These are phyloP conservation scores for Nothoprocta pentlandii DNA, from an alignment of 2,113 vertebrate species.

Conservation along the genomic window DNA sequence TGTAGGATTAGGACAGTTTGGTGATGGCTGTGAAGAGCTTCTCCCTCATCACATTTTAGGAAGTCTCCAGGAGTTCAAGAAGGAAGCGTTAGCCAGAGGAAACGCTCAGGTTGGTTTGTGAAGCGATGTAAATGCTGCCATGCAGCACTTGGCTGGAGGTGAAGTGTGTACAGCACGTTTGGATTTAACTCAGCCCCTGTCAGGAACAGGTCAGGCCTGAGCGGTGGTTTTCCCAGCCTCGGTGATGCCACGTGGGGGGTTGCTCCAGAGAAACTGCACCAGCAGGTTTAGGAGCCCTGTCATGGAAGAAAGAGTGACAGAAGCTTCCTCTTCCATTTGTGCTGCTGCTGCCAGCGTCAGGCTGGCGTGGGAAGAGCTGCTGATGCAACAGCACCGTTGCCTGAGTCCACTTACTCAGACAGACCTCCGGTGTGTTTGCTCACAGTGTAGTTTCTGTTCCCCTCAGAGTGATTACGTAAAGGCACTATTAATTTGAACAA, in stretches of 20 bases:
- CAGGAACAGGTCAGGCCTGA: neutral
- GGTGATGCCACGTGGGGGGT: neutral
- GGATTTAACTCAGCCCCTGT: neutral
- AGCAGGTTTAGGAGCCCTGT: slow-evolving; percentile 29
- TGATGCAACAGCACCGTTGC: neutral
- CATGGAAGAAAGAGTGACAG: neutral
- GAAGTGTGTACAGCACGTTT: neutral
- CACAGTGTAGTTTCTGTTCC: neutral
- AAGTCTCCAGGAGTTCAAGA: slow-evolving; percentile 85
- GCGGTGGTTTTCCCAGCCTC: slow-evolving; percentile 22
- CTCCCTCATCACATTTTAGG: slow-evolving; percentile 92
- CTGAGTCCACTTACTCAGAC: neutral
- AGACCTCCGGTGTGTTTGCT: neutral
- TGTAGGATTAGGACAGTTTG: slow-evolving; percentile 70
- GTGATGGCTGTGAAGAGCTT: slow-evolving; percentile 77
- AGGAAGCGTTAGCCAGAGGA: slow-evolving; percentile 82
- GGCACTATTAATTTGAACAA: neutral
- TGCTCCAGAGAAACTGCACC: neutral
- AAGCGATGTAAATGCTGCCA: neutral
- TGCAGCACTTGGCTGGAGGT: neutral
- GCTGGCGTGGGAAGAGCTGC: neutral
- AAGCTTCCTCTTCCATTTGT: neutral
- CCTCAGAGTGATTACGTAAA: neutral
- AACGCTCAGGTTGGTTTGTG: slow-evolving; percentile 79
- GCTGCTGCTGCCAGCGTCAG: neutral